Evolutionary conservation across 1,140 invertebrate genomes (phyloP).

Genomic region (Zaprionus africanus): DNA sequence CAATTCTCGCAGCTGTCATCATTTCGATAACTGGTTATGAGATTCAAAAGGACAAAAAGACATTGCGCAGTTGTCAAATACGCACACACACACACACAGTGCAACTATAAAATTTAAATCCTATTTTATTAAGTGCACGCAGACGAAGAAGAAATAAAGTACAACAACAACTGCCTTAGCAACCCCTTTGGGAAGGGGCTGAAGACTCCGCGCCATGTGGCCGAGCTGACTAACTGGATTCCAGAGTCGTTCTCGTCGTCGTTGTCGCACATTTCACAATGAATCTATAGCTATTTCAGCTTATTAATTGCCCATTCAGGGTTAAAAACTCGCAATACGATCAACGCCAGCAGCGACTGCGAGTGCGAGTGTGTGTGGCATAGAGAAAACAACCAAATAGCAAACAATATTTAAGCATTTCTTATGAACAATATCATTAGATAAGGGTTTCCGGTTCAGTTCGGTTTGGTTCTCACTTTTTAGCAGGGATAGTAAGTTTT

Average conservation of each 20-base stretch:
- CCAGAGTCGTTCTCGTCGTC: conserved; percentile 18
- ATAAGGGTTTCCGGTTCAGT: conserved; percentile 4
- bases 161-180: conserved; percentile 11
- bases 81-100: conserved; percentile 27
- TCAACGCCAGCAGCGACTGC: neutral
- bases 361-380: neutral
- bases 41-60: conserved; percentile 39
- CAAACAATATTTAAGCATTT: neutral
- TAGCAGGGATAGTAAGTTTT: neutral
- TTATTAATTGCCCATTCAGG: conserved; percentile 45
- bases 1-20: conserved; percentile 74
- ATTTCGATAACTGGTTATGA: conserved; percentile 77
- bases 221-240: conserved; percentile 57
- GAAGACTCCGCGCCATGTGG: conserved; percentile 22
- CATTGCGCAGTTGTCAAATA: conserved; percentile 63
- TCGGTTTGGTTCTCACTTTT: neutral
- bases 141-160: conserved; percentile 25
- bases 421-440: neutral
- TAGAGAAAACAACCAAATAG: neutral
- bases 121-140: conserved; percentile 79
- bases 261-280: conserved; percentile 26
- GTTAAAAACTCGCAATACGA: conserved; percentile 34
- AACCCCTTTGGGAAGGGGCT: conserved; percentile 38
- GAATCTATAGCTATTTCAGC: conserved; percentile 28
- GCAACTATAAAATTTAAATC: conserved; percentile 79